Evolutionary conservation across 2,113 vertebrate species (phyloP), one percentile per base, ranked within the genome.

Genomic region (Pelvicachromis taeniatus): DNA sequence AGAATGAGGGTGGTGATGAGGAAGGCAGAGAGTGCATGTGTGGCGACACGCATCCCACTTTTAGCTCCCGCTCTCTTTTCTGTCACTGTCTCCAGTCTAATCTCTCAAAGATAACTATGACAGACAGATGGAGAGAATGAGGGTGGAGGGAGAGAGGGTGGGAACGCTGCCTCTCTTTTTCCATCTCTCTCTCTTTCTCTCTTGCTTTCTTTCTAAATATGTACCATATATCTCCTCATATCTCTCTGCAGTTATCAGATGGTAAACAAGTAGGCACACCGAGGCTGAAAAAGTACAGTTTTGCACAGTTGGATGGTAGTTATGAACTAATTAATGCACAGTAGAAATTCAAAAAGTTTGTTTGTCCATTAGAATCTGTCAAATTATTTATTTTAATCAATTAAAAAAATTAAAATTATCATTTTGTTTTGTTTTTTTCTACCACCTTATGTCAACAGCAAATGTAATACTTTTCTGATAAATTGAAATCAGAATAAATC

Each of bases 51-150:
- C 84, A 73, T 89, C 80, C 86, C 50, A 23, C 63, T 88, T 77
- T 85, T 48, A 84, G 54, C 77, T 73, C 70, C 65, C 80, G 55
- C 78, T 88, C 83, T 81, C 55, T 85, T 81, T 82, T 89, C 91
- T 85, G 75, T 90, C 83, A 89, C 90, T 93, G 91, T 93, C 93
- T 96, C 88, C 85, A 84, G 83, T 91, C 88, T 95, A 95, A 95
- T 96, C 94, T 95, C 91, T 85, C 93, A 94, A 91, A 94, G 92
- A 94, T 93, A 96, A 95, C 93, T 94, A 81, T 93, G 90, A 94
- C 88, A 80, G 92, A 92, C 81, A 11, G 92, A 88, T 77, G 75
- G 85, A 83, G 88, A 79, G 86, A 88, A 80, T 70, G 11, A 84
- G 78, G 38, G 68, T 45, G 78, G 81, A 88, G 65, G 48, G 80